Evolutionary conservation across 1,140 invertebrate genomes (phyloP).

Genomic region (Linepithema humile): DNA sequence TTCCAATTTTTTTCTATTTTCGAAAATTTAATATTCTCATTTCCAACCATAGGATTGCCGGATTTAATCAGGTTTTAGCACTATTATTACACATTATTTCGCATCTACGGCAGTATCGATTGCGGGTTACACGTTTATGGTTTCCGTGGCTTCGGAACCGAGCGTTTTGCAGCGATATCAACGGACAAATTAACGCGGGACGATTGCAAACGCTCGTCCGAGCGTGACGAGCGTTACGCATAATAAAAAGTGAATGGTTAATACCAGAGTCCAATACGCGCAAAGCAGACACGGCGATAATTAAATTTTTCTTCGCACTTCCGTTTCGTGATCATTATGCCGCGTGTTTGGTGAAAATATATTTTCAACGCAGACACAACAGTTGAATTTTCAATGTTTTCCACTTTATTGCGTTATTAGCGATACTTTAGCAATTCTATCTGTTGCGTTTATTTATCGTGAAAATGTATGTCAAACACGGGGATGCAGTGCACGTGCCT

Average conservation of each 20-base stretch:
- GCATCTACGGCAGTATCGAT: not conserved
- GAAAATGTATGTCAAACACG: not conserved
- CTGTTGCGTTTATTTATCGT: not conserved
- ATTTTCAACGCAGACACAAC: not conserved
- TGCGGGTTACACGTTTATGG: not conserved
- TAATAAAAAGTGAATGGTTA: conserved; percentile 64
- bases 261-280: not conserved
- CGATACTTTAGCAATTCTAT: not conserved
- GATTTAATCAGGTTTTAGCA: no score
- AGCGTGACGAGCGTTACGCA: conserved; percentile 42
- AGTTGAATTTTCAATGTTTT: conserved; percentile 14
- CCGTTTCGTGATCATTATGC: not conserved
- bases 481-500: not conserved
- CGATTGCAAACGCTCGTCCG: not conserved
- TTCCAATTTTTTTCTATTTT: no score
- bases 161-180: conserved; percentile 29
- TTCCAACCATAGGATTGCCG: no score
- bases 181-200: conserved; percentile 57
- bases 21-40: no score
- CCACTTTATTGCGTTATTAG: not conserved
- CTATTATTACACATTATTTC: not conserved
- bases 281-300: conserved; percentile 37
- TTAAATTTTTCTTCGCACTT: conserved; percentile 30
- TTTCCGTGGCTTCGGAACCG: conserved; percentile 41
- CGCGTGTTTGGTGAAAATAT: not conserved